Conservation (phyloP, 2,797 vertebrate species). For the Falco novaeseelandiae region DNA sequence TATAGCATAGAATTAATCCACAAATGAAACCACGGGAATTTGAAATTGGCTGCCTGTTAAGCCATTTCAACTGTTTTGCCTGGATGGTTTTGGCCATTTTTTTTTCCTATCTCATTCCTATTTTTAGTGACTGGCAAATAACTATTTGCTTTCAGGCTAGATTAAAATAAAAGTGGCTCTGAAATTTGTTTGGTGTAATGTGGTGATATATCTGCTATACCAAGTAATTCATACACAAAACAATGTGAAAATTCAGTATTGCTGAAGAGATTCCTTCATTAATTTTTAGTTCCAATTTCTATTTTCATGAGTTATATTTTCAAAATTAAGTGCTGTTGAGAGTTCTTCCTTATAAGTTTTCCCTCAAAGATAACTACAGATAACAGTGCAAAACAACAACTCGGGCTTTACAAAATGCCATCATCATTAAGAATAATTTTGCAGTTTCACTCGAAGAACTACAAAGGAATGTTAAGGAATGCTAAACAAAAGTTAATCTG, state of each 20-base stretch:
- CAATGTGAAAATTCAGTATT: not conserved
- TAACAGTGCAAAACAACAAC: not conserved
- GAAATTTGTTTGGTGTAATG: not conserved
- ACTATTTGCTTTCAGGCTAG: not conserved
- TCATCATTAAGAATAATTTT: not conserved
- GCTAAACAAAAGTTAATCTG: not conserved
- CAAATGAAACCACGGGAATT: constrained; percentile 4
- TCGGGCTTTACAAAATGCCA: not conserved
- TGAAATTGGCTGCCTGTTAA: not conserved
- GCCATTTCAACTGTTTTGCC: not conserved
- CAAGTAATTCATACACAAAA: not conserved
- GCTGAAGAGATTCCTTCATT: not conserved
- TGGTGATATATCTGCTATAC: not conserved
- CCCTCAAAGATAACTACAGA: not conserved
- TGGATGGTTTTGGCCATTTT: not conserved
- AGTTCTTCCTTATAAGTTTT: not conserved
- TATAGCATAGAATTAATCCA: not conserved
- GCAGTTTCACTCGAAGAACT: not conserved
- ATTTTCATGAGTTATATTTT: not conserved
- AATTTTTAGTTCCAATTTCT: not conserved
- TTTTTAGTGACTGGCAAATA: not conserved
- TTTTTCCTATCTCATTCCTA: not conserved
- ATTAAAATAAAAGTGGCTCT: not conserved
- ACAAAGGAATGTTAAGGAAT: not conserved
- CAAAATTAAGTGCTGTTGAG: not conserved